Base-by-base conservation (phyloP, 2,797 vertebrate genomes). In the Hoplostethus mediterraneus region DNA sequence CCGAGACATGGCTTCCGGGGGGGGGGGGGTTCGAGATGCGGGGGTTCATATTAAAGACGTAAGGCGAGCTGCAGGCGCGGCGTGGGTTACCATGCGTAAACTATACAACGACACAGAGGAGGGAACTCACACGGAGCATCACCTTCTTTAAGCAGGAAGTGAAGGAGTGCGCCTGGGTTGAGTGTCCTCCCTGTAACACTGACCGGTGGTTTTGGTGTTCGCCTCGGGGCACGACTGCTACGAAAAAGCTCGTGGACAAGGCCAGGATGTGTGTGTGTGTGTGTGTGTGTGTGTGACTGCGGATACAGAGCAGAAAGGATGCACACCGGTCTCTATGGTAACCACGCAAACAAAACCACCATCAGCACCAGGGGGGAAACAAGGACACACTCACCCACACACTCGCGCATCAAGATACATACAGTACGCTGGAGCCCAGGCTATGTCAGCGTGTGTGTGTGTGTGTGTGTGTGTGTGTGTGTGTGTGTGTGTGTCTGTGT, bases 21-120 rank as follows among this genome's bases (percentile, higher is more conserved):
- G 77, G 56, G 80, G 71, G 21, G 21, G 77, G 56, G 64, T 66
- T 73, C 52, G 21, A 80, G 61, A 81, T 58, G 72, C 63, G 63
- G 53, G 53, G 45, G 63, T 42, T 61, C 47, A 56, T 53, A 40
- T 16, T 36, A 57, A 52, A 17, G 38, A 60, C 67, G 53, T 28
- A 28, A 56, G 48, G 63, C 4, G n/a, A 13, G 63, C 52, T 11
- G 75, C 63, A 21, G 59, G 44, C 0, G 44, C 38, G 38, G 51
- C 12, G 21, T 0, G 4, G 17, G 54, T 75, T 33, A 36, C 45
- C 45, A 11, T 9, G 59, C 25, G 53, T 67, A 1, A 60, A 16
- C 36, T 6, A 13, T 33, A n/a, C n/a, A 21, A 2, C 12, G 11
- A 53, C 42, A 40, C 1, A 40, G 11, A 66, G 64, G 14, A 10